Percentiles rank a stretch among this genome's conserved stretches.
Conservation (phyloP, 2,888 invertebrate genomes). For the Fragum fragum region DNA sequence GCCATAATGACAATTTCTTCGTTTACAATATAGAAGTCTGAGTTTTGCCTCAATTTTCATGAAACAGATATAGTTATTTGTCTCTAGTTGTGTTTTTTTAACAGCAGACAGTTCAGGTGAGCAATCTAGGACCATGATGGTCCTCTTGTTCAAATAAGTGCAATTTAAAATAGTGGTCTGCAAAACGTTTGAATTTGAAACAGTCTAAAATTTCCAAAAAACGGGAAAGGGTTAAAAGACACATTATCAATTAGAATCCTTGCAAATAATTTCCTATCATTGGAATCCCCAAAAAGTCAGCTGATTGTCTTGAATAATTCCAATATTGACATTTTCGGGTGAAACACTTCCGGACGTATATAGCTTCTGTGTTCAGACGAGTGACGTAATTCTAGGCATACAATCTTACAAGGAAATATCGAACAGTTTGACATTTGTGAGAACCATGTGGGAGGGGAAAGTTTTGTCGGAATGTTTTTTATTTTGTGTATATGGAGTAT, state of each 20-base stretch:
- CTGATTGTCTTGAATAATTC: constrained; percentile 1
- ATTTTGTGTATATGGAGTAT: not conserved
- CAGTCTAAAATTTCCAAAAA: too few relatives aligned
- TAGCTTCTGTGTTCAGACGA: not conserved
- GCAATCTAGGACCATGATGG: too few relatives aligned
- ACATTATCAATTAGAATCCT: not conserved
- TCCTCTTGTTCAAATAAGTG: too few relatives aligned
- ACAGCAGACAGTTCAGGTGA: too few relatives aligned
- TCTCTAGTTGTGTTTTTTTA: too few relatives aligned
- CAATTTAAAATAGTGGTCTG: too few relatives aligned
- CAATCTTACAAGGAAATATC: constrained; percentile 19
- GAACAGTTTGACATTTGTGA: constrained; percentile 23
- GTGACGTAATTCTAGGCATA: constrained; percentile 16
- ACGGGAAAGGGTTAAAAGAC: too few relatives aligned
- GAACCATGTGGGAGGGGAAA: constrained; percentile 13
- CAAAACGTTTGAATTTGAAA: too few relatives aligned
- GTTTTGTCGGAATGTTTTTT: not conserved
- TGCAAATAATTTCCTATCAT: not conserved
- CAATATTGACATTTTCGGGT: constrained; percentile 20
- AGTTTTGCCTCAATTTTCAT: too few relatives aligned
- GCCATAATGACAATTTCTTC: too few relatives aligned
- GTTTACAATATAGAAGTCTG: too few relatives aligned
- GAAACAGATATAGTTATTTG: too few relatives aligned
- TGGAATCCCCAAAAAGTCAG: not conserved
- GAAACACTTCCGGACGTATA: not conserved